Base-by-base conservation (phyloP, 2,888 invertebrate genomes). In the Drosophila cognata region DNA sequence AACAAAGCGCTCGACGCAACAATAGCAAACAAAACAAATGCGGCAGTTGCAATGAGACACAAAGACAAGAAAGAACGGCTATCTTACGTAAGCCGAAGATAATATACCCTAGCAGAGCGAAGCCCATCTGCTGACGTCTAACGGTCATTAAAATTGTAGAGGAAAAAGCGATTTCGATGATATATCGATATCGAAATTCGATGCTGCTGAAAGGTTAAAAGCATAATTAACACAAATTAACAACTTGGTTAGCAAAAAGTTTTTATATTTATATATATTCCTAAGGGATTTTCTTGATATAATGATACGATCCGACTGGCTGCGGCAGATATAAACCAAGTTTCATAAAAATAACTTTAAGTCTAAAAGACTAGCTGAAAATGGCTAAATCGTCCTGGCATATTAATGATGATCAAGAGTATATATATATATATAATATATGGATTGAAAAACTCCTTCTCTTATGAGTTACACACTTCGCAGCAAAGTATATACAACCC, bases 1-100 rank as follows among this genome's bases (percentile, higher is more conserved):
- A 88, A 83, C 89, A 89, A 89, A 84, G 77, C 81, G 70, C 68
- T 33, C 67, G 50, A 55, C 71, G 77, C 77, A 77, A 74, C 76
- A 78, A 76, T 72, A 77, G 68, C 78, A 74, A 77, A 69, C 77
- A 88, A 82, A 84, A 84, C 73, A 79, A 82, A 74, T 82, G 80
- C 79, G 79, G 65, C 79, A 82, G 74, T 74, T 77, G 77, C 80
- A 77, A 36, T 65, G 61, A 21, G 43, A 13, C 38, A 50, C 67
- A 67, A 55, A 10, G 65, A 65, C 51, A 41, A 52, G 35, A n/a
- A 29, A 35, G 50, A 35, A 28, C 11, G 29, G 16, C 10, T 28
- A 16, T 16, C 56, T 21, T 41, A 41, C 21, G 16, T 16, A 57
- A 29, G 31, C 41, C 57, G 41, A 57, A 43, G 28, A 16, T 10